A percentile compares a stretch with the other conserved stretches of the same genome.
phyloP scores from a whole-genome alignment of 2,888 invertebrate genomes.

The Temnothorax ravouxi region DNA sequence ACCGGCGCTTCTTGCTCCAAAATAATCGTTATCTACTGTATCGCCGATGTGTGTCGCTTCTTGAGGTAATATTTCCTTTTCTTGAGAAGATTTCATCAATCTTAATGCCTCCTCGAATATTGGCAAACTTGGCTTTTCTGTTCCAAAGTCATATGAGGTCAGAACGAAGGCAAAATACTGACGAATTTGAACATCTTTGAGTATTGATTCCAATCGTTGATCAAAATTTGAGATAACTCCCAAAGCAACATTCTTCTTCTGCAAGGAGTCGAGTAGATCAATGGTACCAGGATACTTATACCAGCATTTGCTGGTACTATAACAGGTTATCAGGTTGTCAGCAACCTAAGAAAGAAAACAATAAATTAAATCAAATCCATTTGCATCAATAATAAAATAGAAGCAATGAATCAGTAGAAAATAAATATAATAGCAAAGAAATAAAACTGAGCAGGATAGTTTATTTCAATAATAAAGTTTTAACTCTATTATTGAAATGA shows the following conservation, averaged over 20 bases:
- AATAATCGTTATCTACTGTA: constrained; percentile 91
- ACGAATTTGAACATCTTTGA: constrained; percentile 90
- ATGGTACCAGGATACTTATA: constrained; percentile 89
- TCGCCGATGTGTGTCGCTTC: constrained; percentile 95
- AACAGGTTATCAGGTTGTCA: constrained; percentile 90
- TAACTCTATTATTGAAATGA: neutral
- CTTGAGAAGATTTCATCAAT: constrained; percentile 87
- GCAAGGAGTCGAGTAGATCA: constrained; percentile 89
- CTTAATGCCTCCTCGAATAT: constrained; percentile 89
- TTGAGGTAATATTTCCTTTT: constrained; percentile 84
- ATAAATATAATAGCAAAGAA: neutral
- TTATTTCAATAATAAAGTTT: neutral
- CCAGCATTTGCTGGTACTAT: constrained; percentile 92
- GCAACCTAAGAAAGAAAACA: constrained; percentile 86
- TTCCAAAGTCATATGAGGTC: constrained; percentile 92
- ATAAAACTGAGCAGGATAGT: neutral
- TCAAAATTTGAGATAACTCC: constrained; percentile 97
- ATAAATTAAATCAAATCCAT: constrained; percentile 71
- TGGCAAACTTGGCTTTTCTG: constrained; percentile 91
- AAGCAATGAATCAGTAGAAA: neutral
- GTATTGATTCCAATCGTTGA: constrained; percentile 91
- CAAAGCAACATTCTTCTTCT: constrained; percentile 86
- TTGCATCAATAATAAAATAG: neutral
- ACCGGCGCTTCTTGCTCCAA: constrained; percentile 91
- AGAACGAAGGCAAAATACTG: constrained; percentile 93